These are phyloP conservation scores for Ascidia mentula DNA, from an alignment of 23 tunicate genomes.

Conservation along the genomic window DNA sequence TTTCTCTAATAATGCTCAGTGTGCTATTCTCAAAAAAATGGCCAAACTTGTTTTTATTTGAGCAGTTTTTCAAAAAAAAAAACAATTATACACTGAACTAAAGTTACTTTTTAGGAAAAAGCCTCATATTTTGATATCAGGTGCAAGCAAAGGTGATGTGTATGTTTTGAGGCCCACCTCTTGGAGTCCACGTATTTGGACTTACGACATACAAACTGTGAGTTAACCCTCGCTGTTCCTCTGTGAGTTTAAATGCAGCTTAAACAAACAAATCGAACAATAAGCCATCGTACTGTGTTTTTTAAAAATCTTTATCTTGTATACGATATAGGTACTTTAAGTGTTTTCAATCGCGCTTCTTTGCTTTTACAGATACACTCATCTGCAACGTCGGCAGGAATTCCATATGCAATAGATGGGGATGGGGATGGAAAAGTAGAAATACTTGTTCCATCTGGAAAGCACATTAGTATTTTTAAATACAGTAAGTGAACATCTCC, in stretches of 20 bases:
- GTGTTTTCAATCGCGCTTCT: neutral
- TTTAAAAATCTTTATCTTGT: neutral
- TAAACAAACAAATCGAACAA: neutral
- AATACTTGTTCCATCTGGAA: conserved; percentile 72
- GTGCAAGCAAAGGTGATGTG: conserved; percentile 76
- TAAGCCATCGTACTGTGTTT: neutral
- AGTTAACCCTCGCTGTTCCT: neutral
- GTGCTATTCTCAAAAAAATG: too few species aligned
- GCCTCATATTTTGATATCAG: conserved; percentile 87
- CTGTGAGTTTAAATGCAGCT: too few species aligned
- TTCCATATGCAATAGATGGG: conserved; percentile 61
- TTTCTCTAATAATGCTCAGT: too few species aligned
- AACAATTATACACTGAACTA: too few species aligned
- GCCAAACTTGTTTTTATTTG: too few species aligned
- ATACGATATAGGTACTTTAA: too few species aligned
- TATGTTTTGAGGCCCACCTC: conserved; percentile 70
- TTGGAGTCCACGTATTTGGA: conserved; percentile 78
- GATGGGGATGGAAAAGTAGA: conserved; percentile 93
- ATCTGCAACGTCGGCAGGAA: conserved; percentile 42
- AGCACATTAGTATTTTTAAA: conserved; percentile 59
- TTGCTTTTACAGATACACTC: conserved; percentile 39
- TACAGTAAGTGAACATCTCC: conserved; percentile 66
- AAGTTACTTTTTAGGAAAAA: conserved; percentile 33
- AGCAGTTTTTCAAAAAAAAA: too few species aligned
- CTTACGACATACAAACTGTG: conserved; percentile 36